Evolutionary conservation across 2,113 vertebrate genomes (phyloP).

Genomic region (Ictalurus furcatus): DNA sequence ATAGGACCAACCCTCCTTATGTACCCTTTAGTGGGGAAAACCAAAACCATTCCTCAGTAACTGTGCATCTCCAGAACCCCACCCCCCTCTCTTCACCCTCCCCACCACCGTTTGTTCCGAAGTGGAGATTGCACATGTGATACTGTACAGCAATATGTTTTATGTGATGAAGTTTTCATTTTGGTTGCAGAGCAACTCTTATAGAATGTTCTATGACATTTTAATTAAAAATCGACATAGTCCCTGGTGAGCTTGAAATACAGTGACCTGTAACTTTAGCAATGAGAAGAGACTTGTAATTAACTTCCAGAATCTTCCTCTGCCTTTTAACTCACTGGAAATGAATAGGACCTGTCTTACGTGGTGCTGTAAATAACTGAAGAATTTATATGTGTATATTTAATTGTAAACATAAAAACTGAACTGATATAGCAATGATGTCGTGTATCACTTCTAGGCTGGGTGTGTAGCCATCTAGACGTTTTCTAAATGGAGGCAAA

Average conservation of each 20-base stretch:
- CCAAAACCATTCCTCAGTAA: constrained; percentile 23
- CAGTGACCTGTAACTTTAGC: constrained; percentile 78
- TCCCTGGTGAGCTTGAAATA: constrained; percentile 76
- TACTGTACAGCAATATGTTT: constrained; percentile 68
- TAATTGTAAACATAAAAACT: constrained; percentile 67
- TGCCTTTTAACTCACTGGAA: constrained; percentile 76
- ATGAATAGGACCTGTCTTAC: constrained; percentile 71
- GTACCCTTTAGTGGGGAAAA: constrained; percentile 20
- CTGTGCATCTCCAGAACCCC: constrained; percentile 11
- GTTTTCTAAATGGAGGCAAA: constrained; percentile 35
- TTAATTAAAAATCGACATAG: constrained; percentile 75
- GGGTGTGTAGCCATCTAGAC: constrained; percentile 40
- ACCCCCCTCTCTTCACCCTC: too few relatives aligned
- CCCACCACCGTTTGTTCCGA: not conserved
- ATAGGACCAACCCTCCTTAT: constrained; percentile 9
- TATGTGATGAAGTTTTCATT: constrained; percentile 72
- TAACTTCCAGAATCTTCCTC: constrained; percentile 63
- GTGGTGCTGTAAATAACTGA: constrained; percentile 73
- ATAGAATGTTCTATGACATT: constrained; percentile 76
- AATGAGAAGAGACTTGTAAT: constrained; percentile 72
- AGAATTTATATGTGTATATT: constrained; percentile 68
- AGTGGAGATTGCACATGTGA: constrained; percentile 27
- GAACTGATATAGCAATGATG: constrained; percentile 15
- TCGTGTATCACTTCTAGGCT: constrained; percentile 45
- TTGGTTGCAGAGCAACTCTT: constrained; percentile 91